phyloP scores from a whole-genome alignment of 2,797 vertebrate genomes.

The Pseudocheirus occidentalis region DNA sequence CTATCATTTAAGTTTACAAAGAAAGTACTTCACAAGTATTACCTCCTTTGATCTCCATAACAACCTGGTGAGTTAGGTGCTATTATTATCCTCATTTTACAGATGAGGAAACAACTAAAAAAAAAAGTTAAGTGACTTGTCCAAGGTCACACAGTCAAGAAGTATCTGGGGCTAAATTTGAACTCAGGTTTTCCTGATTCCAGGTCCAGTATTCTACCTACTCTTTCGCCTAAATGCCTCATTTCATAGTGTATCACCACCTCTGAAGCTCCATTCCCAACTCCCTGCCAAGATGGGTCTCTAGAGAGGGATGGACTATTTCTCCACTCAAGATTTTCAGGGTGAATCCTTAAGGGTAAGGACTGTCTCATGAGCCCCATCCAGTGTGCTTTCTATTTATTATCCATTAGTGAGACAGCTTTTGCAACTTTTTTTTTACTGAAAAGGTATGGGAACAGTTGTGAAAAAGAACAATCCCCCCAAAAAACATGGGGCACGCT shows the following conservation, averaged over 20 bases:
- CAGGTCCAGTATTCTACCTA: too few species aligned
- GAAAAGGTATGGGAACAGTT: neutral
- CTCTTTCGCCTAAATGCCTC: too few species aligned
- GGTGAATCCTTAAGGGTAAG: neutral
- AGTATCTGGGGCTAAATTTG: neutral
- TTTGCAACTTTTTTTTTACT: neutral
- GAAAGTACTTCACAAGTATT: neutral
- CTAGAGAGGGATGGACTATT: neutral
- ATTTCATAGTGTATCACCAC: too few species aligned
- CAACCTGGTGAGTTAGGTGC: neutral
- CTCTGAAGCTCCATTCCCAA: too few species aligned
- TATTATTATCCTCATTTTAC: neutral
- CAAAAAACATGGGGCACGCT: neutral
- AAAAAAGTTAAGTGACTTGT: neutral
- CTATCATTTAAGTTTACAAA: neutral
- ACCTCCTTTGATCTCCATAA: neutral
- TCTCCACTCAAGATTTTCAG: neutral
- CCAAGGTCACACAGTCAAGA: neutral
- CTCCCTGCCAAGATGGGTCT: neutral
- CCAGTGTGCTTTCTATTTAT: neutral
- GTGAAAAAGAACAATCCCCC: neutral
- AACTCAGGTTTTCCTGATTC: neutral
- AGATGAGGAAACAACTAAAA: neutral
- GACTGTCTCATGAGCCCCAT: neutral
- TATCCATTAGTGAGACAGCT: neutral